phyloP scores from a whole-genome alignment of 1,140 invertebrate genomes.

The Leptonema lineaticorne region DNA sequence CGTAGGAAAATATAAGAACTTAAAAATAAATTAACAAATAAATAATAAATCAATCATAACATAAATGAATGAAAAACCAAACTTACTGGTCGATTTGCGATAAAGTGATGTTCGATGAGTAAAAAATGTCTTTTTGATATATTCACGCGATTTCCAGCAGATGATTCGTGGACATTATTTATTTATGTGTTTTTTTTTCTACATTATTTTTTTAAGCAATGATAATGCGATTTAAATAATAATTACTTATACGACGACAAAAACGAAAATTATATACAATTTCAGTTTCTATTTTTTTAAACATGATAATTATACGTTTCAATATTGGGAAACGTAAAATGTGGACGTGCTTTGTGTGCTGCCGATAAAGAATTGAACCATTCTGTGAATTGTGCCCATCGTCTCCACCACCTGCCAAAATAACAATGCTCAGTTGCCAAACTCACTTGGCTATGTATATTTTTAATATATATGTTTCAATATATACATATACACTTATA shows the following conservation, averaged over 20 bases:
- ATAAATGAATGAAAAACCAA: conserved; percentile 28
- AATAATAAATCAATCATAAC: conserved; percentile 21
- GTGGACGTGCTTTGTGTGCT: conserved; percentile 59
- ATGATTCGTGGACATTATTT: no score
- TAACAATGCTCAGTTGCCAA: conserved; percentile 48
- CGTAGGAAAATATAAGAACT: no score
- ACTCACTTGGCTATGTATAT: conserved; percentile 26
- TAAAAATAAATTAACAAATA: conserved; percentile 4
- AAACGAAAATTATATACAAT: not conserved
- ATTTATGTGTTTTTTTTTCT: not conserved
- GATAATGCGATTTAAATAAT: no score
- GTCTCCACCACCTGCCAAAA: conserved; percentile 60
- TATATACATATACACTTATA: not conserved
- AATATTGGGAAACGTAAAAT: conserved; percentile 62
- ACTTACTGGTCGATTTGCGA: conserved; percentile 25
- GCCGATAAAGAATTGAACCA: conserved; percentile 62
- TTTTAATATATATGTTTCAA: no score
- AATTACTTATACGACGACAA: no score
- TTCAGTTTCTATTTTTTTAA: not conserved
- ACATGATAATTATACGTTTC: conserved; percentile 44
- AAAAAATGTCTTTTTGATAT: not conserved
- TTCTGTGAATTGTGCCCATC: conserved; percentile 59
- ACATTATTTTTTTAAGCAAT: not conserved
- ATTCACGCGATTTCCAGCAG: not conserved
- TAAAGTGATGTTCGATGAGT: conserved; percentile 21